Percentiles rank a stretch among this genome's conserved stretches.
Evolutionary conservation across 2,797 vertebrate species (phyloP).

Genomic region (Protosalanx chinensis): DNA sequence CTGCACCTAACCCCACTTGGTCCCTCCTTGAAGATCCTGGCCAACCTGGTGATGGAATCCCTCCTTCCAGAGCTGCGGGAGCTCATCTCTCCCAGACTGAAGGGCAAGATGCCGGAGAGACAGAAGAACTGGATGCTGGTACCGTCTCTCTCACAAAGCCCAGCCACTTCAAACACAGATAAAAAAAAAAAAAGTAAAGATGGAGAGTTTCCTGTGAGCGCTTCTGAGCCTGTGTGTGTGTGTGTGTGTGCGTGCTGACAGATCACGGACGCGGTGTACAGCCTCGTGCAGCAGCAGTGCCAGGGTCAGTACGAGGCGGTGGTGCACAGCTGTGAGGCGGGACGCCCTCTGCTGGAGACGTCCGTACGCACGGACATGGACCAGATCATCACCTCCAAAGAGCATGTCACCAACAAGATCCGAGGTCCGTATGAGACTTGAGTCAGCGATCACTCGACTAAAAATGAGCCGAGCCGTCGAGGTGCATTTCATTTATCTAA

Average conservation of each 20-base stretch:
- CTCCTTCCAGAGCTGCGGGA: slow-evolving; percentile 83
- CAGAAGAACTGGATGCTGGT: slow-evolving; percentile 92
- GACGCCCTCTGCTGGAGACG: slow-evolving; percentile 77
- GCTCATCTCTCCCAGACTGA: slow-evolving; percentile 81
- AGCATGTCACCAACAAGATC: slow-evolving; percentile 91
- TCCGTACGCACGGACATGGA: slow-evolving; percentile 92
- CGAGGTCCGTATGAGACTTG: slow-evolving; percentile 59
- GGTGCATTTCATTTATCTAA: no score
- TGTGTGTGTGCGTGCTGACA: slow-evolving; percentile 43
- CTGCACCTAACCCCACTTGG: neutral
- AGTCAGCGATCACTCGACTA: no score
- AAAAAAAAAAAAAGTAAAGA: neutral
- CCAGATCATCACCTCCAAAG: slow-evolving; percentile 95
- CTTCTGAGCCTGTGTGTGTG: neutral
- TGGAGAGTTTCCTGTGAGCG: neutral
- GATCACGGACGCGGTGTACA: slow-evolving; percentile 88
- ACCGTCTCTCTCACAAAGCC: slow-evolving; percentile 18
- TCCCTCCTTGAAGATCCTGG: slow-evolving; percentile 76
- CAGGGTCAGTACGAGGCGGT: slow-evolving; percentile 69
- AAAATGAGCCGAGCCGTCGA: no score
- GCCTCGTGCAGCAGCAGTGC: slow-evolving; percentile 82
- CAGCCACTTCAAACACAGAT: neutral
- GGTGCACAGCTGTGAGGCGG: slow-evolving; percentile 71
- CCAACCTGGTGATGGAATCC: slow-evolving; percentile 93
- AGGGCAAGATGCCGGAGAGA: slow-evolving; percentile 86